A percentile compares a stretch with the other conserved stretches of the same genome.
Conservation (phyloP, 2,113 vertebrate species). For the Perca flavescens region DNA sequence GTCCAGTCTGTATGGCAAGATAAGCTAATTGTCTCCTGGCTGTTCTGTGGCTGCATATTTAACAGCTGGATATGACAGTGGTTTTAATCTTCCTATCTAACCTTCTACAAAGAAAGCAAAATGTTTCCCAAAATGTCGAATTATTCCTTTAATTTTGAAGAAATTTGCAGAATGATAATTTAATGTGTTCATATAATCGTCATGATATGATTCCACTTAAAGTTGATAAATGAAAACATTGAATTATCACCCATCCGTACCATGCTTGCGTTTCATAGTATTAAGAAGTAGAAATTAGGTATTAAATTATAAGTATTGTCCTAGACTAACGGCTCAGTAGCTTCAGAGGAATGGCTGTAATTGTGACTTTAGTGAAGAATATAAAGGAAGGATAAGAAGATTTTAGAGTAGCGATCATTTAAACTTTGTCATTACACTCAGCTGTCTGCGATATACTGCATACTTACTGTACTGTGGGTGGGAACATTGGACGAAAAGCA, state of each 20-base stretch:
- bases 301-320: neutral
- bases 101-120: neutral
- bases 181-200: neutral
- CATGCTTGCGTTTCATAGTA: neutral
- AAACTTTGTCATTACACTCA: slow-evolving; percentile 1
- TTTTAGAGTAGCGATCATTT: neutral
- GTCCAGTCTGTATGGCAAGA: neutral
- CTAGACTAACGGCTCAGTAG: neutral
- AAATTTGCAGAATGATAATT: neutral
- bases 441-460: neutral
- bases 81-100: neutral
- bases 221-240: neutral
- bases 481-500: slow-evolving; percentile 7
- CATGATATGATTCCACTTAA: neutral
- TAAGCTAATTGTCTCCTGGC: neutral
- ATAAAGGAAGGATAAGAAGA: neutral
- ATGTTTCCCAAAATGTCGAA: neutral
- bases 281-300: neutral
- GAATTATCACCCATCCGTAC: neutral
- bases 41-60: slow-evolving; percentile 17
- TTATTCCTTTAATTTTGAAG: slow-evolving; percentile 5
- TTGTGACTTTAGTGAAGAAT: neutral
- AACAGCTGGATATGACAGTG: neutral
- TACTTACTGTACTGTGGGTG: neutral
- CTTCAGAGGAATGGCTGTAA: neutral